Base-by-base conservation (phyloP, 2,113 vertebrate species). In the Petroica traversi region DNA sequence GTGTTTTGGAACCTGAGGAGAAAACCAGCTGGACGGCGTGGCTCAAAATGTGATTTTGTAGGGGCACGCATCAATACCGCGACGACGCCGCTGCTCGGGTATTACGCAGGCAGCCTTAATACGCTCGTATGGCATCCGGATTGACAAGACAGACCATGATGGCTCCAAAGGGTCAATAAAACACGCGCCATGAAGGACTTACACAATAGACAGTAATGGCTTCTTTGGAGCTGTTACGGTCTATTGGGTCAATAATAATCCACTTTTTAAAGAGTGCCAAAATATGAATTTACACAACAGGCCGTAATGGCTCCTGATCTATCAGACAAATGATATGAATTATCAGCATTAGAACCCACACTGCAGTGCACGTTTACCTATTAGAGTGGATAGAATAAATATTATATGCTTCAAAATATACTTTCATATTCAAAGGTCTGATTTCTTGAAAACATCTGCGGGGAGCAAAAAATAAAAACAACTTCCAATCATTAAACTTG, bases 241-340 rank as follows among this genome's bases (percentile, higher is more conserved):
- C 95, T 97, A 88, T 97, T 95, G 97, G 96, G 97, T 97, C 97
- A 96, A 97, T 97, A 95, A 98, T 96, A 97, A 97, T 97, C 97
- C 92, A 93, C 96, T 97, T 98, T 97, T 97, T 95, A 97, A 97
- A 97, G 97, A 97, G 94, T 96, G 96, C 95, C 97, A 93, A 96
- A 96, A 97, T 97, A 94, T 92, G 97, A 97, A 96, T 98, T 97
- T 96, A 97, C 88, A 73, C 92, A 97, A 97, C 93, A 58, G 83
- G 29, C 72, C 2, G 23, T 92, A 96, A 95, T 90, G 91, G 91
- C 92, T 96, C 85, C 97, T 91, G 93, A 96, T 93, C 97, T 97
- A 85, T 95, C 97, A 96, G 97, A 95, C 91, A 96, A 96, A 96
- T 75, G 59, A 81, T 88, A 92, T 25, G 92, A 89, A 95, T 94